Conservation (phyloP, 2,888 invertebrate genomes). For the Nephrotoma flavescens region DNA sequence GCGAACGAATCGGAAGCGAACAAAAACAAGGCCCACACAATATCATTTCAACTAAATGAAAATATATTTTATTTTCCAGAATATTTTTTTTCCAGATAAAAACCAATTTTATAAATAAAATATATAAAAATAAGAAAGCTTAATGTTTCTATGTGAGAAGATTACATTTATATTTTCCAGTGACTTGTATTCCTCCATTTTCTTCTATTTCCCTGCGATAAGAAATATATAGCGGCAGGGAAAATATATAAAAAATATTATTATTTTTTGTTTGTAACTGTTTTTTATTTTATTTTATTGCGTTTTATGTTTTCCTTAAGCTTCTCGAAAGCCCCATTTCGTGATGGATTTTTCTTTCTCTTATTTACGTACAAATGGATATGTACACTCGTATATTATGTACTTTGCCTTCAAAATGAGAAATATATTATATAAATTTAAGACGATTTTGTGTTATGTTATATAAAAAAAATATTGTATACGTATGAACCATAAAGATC, state of each 20-base stretch:
- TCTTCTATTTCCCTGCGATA: neutral
- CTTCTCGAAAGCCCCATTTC: slow-evolving; percentile 2
- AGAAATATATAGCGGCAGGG: neutral
- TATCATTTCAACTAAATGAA: neutral
- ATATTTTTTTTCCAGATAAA: neutral
- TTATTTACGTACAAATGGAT: neutral
- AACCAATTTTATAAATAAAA: neutral
- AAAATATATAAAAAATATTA: neutral
- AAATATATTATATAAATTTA: neutral
- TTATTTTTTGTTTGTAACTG: neutral
- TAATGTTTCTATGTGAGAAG: neutral
- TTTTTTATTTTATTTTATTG: neutral
- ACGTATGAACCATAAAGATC: neutral
- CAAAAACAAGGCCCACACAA: neutral
- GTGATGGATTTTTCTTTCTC: neutral
- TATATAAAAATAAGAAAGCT: neutral
- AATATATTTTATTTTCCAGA: neutral
- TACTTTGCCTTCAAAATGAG: neutral
- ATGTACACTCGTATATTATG: neutral
- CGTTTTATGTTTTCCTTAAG: slow-evolving; percentile 1
- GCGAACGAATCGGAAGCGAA: neutral
- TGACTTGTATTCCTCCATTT: neutral
- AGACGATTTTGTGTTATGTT: neutral
- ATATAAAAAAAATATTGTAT: neutral
- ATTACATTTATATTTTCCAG: neutral